Evolutionary conservation across 2,888 invertebrate genomes (phyloP), one percentile per base, ranked within the genome.

Genomic region (Lasioglossum morio): DNA sequence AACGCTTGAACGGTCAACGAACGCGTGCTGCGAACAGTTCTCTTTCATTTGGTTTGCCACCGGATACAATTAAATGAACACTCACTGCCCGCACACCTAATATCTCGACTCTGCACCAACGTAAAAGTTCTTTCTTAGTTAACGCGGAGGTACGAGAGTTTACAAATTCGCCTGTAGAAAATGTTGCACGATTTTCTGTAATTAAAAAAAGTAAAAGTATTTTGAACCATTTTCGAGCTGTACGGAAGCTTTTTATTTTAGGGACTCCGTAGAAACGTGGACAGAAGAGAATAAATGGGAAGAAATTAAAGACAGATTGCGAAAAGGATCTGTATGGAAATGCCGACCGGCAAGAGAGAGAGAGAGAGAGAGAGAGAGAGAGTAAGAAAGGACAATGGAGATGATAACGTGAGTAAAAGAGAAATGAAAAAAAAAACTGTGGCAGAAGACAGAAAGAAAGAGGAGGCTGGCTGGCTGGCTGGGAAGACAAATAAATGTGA

Each of bases 381-480:
- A 63, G 30, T 63, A 30, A 63, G 63, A 30, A 63, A 63, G 7
- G 7, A 63, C 63, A 63, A 63, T 63, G n/a, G 63, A 63, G 63
- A 63, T 27, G 30, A 63, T 63, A 30, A 30, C 63, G 63, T 8
- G 63, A 30, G 63, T 30, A 30, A 63, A 30, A 63, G 16, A 63
- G 63, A 30, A 30, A 30, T 63, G 30, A n/a, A n/a, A n/a, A 16
- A 63, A 30, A 16, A 63, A 63, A 30, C 30, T 63, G 63, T 30
- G 63, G 63, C 63, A 30, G 30, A 63, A 30, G 63, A 16, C 16
- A 8, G 63, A 63, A 30, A 63, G 16, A 63, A 7, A 63, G 30
- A 16, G 27, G 16, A 5, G n/a, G n/a, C n/a, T n/a, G n/a, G n/a
- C n/a, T n/a, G 23, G 53, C 30, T 30, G 63, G 30, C 7, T 8